A percentile compares a stretch with the other conserved stretches of the same genome.
phyloP scores from a whole-genome alignment of 2,113 vertebrate species.

The Setophaga petechia region DNA sequence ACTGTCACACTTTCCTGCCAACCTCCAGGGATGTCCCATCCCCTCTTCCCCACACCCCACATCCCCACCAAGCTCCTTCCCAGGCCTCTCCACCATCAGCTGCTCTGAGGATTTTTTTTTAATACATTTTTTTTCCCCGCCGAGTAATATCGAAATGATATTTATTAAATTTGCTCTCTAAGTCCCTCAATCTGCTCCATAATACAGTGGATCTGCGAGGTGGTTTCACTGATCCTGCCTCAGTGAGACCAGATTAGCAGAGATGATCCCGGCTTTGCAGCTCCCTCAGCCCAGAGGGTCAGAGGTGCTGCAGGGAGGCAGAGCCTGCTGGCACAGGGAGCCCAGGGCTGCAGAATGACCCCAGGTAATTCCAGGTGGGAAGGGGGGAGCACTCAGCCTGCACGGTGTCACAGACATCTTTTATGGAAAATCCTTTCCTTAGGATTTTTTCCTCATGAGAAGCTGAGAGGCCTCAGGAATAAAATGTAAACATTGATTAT shows the following conservation, averaged over 20 bases:
- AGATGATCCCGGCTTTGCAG: slow-evolving; percentile 68
- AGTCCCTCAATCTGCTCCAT: slow-evolving; percentile 70
- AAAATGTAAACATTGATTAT: too few relatives aligned
- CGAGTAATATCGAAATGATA: slow-evolving; percentile 62
- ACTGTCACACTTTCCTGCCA: too few relatives aligned
- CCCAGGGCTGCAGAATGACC: not conserved
- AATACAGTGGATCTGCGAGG: slow-evolving; percentile 62
- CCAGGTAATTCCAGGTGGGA: slow-evolving; percentile 36
- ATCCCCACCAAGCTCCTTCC: fast-evolving
- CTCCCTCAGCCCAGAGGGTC: slow-evolving; percentile 43
- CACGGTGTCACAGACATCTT: too few relatives aligned
- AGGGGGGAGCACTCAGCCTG: not conserved
- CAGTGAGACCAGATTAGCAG: slow-evolving; percentile 62
- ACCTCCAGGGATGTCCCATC: not conserved
- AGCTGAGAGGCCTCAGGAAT: too few relatives aligned
- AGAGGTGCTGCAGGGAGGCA: slow-evolving; percentile 12
- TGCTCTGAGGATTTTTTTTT: not conserved
- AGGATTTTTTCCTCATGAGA: too few relatives aligned
- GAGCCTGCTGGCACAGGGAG: not conserved
- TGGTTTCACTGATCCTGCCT: slow-evolving; percentile 63
- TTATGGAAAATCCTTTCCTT: too few relatives aligned
- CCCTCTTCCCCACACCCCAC: not conserved
- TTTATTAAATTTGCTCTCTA: slow-evolving; percentile 70
- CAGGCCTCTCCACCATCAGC: not conserved
- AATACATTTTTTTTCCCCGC: not conserved